phyloP scores from a whole-genome alignment of 2,888 invertebrate species.

The Tyria jacobaeae region DNA sequence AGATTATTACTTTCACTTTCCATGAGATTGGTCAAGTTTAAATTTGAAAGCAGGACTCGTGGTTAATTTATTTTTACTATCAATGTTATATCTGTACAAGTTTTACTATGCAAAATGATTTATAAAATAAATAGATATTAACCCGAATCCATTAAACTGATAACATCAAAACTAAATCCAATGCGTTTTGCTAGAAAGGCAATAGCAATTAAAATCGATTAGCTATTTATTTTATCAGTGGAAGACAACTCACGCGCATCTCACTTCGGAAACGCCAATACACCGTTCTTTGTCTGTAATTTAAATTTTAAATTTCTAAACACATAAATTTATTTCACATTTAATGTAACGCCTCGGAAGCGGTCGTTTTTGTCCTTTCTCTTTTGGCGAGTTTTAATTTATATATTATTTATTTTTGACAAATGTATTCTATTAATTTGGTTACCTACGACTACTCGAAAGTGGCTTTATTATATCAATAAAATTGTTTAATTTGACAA shows the following conservation, averaged over 20 bases:
- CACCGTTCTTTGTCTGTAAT: constrained; percentile 62
- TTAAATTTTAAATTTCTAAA: constrained; percentile 66
- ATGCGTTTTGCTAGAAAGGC: constrained; percentile 21
- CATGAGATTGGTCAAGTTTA: neutral
- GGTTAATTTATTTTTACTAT: neutral
- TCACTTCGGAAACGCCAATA: constrained; percentile 45
- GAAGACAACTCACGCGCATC: constrained; percentile 27
- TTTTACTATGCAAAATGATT: constrained; percentile 14
- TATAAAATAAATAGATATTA: constrained; percentile 14
- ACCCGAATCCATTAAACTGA: constrained; percentile 18
- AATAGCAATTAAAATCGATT: constrained; percentile 33
- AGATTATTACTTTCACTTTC: neutral
- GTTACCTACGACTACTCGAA: constrained; percentile 47
- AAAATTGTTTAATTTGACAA: constrained; percentile 51
- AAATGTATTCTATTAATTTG: constrained; percentile 43
- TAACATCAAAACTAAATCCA: constrained; percentile 18
- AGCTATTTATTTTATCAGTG: constrained; percentile 47
- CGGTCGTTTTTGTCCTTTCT: constrained; percentile 53
- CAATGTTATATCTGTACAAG: neutral
- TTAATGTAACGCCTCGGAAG: constrained; percentile 48
- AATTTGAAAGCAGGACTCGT: constrained; percentile 1
- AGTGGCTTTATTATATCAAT: constrained; percentile 56
- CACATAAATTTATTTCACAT: constrained; percentile 62
- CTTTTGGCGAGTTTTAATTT: constrained; percentile 52
- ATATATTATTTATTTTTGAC: constrained; percentile 53